Evolutionary conservation across 53 echinoderm and acorn worm genomes (phyloP), one percentile per base, ranked within the genome.

Genomic region (Mesocentrotus franciscanus): DNA sequence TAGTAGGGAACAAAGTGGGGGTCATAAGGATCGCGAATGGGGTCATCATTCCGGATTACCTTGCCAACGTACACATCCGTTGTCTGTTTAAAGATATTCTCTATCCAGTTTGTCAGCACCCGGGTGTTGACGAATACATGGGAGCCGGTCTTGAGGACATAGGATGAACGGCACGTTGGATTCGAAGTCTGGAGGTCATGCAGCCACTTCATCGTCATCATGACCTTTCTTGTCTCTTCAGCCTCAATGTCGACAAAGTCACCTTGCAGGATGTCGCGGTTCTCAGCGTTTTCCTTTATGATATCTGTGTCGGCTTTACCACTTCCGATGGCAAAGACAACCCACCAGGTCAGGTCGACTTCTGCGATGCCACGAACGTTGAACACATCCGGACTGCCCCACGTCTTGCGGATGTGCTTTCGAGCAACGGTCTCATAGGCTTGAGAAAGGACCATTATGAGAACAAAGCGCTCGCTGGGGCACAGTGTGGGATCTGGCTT

Each of bases 161-260:
- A 96, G 2, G 59, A 15, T 11, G 99, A 98, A 34, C 90, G 96
- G 75, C 99, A 99, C 1, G 15, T 56, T 8, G 96, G 92, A 30
- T 97, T 84, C 20, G 91, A 70, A 1, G 94, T 84, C 3, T 92
- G 58, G 0, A 96, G 83, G 0, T 96, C 94, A 13, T 92, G 33
- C 0, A 96, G 78, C 98, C 98, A 99, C 49, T 95, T 95, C 89
- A 99, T 96, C 5, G 92, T 95, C 96, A 97, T 95, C 96, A 99
- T 96, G 49, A 95, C 92, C 92, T 98, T 99, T 10, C 99, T 96
- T n/a, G 99, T 99, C 15, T 96, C 97, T 36, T 99, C 99, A 0
- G 95, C 60, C 10, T 92, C 89, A 7, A 96, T 76, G 71, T 99
- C 99, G 26, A 78, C 22, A 83, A 99, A 99, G 60, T 97, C 97